A percentile compares a stretch with the other conserved stretches of the same genome.
Conservation (phyloP, 1,140 invertebrate species). For the Trichonephila clavata region DNA sequence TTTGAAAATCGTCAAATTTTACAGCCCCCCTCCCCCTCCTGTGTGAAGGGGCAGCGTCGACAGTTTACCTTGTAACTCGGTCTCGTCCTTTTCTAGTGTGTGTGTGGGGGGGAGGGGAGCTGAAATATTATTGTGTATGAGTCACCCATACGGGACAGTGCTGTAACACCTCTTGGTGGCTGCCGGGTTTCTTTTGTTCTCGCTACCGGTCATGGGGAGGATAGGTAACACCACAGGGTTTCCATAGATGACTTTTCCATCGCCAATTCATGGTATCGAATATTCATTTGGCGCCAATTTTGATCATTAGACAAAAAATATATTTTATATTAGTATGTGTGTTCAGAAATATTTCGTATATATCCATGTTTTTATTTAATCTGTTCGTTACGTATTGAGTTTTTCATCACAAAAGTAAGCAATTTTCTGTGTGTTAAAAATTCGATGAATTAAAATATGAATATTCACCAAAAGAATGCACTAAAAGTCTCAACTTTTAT, state of each 20-base stretch:
- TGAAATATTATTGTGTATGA: conserved; percentile 71
- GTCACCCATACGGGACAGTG: conserved; percentile 65
- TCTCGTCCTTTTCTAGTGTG: not conserved
- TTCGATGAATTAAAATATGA: no score
- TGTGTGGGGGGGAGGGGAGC: not conserved
- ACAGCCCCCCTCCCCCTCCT: not conserved
- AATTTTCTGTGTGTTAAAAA: no score
- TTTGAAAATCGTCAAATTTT: conserved; percentile 27
- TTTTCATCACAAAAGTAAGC: no score
- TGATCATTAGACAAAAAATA: no score
- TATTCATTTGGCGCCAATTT: not conserved
- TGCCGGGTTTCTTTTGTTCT: conserved; percentile 57
- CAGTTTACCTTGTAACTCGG: conserved; percentile 74
- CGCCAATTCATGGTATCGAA: not conserved
- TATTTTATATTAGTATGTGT: no score
- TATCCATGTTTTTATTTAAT: no score
- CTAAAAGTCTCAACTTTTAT: no score
- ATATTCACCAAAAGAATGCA: no score
- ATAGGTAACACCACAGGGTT: conserved; percentile 55
- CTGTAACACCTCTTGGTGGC: conserved; percentile 57
- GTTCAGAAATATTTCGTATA: no score
- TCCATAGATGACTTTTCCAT: not conserved
- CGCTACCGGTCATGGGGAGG: not conserved
- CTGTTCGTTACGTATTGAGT: no score
- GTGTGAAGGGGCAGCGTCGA: not conserved